Evolutionary conservation across 2,797 vertebrate species (phyloP).

Genomic region (Chelon labrosus): DNA sequence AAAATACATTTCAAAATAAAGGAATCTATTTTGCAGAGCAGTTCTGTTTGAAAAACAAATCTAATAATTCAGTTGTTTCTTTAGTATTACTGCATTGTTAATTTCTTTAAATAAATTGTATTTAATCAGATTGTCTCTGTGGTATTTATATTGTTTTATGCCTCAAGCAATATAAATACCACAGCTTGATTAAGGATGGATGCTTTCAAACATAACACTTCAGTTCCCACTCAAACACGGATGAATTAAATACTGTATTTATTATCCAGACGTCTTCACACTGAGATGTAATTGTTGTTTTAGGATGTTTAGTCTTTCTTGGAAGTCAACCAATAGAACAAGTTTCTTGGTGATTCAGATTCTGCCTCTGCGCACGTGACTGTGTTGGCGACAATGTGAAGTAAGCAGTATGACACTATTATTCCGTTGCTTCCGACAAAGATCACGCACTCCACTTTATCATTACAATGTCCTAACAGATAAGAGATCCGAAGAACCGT

Average conservation of each 20-base stretch:
- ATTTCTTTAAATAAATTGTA: not conserved
- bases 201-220: too few relatives aligned
- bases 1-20: not conserved
- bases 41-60: not conserved
- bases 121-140: too few relatives aligned
- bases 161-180: too few relatives aligned
- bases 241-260: not conserved
- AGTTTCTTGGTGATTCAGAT: not conserved
- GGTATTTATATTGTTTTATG: too few relatives aligned
- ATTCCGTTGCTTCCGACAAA: not conserved
- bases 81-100: too few relatives aligned
- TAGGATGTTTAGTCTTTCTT: not conserved
- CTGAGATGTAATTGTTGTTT: not conserved
- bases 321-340: not conserved
- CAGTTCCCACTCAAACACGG: too few relatives aligned
- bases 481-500: conserved; percentile 36
- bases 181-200: too few relatives aligned
- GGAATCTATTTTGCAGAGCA: not conserved
- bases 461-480: conserved; percentile 23
- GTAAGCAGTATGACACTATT: not conserved
- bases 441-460: conserved; percentile 6
- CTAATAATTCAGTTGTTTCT: not conserved
- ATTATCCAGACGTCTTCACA: too few relatives aligned
- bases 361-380: not conserved
- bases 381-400: conserved; percentile 5